Evolutionary conservation across 2,888 invertebrate species (phyloP).

Genomic region (Melinaea menophilus): DNA sequence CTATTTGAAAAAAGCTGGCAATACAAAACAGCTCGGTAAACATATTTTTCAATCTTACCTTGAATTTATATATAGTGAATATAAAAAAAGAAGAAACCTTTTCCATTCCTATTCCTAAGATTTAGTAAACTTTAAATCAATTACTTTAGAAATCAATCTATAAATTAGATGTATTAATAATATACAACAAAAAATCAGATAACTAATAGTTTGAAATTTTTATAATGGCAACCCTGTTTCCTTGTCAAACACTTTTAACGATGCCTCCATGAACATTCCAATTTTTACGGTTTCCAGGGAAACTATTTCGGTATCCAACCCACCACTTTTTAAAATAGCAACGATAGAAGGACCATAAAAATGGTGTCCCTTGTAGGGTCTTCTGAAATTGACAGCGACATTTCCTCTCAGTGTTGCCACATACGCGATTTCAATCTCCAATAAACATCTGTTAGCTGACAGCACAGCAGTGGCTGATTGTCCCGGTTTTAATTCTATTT

Average conservation of each 20-base stretch:
- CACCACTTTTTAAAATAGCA: slow-evolving; percentile 48
- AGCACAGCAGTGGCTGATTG: slow-evolving; percentile 54
- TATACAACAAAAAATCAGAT: slow-evolving; percentile 3
- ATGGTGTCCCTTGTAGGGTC: slow-evolving; percentile 48
- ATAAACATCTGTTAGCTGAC: slow-evolving; percentile 48
- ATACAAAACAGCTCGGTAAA: no score
- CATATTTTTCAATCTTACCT: no score
- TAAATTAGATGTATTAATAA: background rate
- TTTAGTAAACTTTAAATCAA: no score
- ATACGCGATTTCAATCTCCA: slow-evolving; percentile 56
- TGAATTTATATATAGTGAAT: no score
- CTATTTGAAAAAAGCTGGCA: no score
- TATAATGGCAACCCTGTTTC: slow-evolving; percentile 44
- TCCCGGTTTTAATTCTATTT: slow-evolving; percentile 55
- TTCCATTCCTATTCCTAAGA: no score
- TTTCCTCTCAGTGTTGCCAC: slow-evolving; percentile 49
- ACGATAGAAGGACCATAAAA: slow-evolving; percentile 54
- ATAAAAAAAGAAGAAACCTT: no score
- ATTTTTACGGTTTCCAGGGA: slow-evolving; percentile 46
- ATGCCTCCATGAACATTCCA: slow-evolving; percentile 53
- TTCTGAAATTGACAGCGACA: slow-evolving; percentile 56
- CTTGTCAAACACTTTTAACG: slow-evolving; percentile 56
- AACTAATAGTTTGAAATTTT: background rate
- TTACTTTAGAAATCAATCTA: no score
- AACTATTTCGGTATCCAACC: slow-evolving; percentile 44